Evolutionary conservation across 1,140 invertebrate species (phyloP), one percentile per base, ranked within the genome.

Genomic region (Brachionus sp.): DNA sequence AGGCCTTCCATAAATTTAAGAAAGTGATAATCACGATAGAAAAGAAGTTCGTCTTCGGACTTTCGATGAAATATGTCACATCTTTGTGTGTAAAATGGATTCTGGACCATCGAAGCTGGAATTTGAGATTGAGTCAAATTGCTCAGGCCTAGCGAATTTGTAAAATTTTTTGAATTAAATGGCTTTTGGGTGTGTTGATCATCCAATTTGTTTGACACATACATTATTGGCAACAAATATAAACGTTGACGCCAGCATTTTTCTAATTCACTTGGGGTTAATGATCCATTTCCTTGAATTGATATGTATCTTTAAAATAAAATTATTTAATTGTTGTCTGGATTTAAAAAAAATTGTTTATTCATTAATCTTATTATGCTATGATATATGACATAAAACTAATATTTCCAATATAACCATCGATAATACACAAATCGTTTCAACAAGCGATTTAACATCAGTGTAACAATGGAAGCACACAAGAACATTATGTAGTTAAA

Each of bases 221-320:
- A 80, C 77, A 80, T 80, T 3, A 82, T 13, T 3, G 96, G 95
- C 57, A 98, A 87, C 5, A 98, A 87, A 84, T 95, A 93, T 84
- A 97, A 93, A 33, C 95, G 91, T 87, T 95, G 95, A 84, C 96
- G 91, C 96, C 96, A 98, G 88, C 94, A 98, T 90, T 98, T 98
- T 57, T 80, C 77, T 16, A 80, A 44, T 44, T 57, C 62, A 25
- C 62, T 80, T 19, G 77, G 77, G 16, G 77, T 80, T 19, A 80
- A 25, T 19, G 53, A 80, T 19, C 77, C 77, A 25, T 80, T 80
- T 12, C 77, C 77, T 35, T 80, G 77, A 53, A 78, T 78, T 62
- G 75, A 78, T 6, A 78, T 78, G n/a, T 70, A 70, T 39, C 66
- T 70, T 70, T 23, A 9, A 70, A 33, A 68, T 16, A 29, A 25